phyloP scores from a whole-genome alignment of 2,113 vertebrate genomes.

The Nyctibius bracteatus region DNA sequence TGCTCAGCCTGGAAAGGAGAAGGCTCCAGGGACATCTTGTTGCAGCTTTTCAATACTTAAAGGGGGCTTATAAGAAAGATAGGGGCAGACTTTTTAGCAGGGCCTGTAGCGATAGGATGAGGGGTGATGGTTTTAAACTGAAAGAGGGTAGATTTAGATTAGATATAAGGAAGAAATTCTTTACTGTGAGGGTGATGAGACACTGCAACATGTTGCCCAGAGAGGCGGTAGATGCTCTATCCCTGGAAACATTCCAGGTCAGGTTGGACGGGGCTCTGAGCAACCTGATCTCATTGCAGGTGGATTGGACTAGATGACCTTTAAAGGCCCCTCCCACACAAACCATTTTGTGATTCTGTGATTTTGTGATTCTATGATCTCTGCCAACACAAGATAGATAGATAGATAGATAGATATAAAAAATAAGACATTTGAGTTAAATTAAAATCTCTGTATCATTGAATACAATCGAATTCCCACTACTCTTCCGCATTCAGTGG shows the following conservation, averaged over 20 bases:
- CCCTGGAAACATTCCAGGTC: neutral
- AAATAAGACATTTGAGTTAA: neutral
- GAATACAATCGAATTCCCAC: neutral
- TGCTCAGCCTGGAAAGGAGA: neutral
- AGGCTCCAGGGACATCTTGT: accelerated
- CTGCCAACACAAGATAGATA: neutral
- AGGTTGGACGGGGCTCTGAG: accelerated
- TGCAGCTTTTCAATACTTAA: neutral
- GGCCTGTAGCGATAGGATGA: neutral
- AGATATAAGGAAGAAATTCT: neutral
- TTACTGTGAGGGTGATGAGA: neutral
- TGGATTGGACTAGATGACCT: neutral
- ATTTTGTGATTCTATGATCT: neutral
- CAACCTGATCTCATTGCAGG: neutral
- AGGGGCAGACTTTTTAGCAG: too few relatives aligned
- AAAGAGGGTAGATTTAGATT: neutral
- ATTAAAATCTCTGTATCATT: neutral
- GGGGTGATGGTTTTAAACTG: neutral
- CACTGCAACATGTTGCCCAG: neutral
- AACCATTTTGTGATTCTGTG: neutral
- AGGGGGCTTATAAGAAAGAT: too few relatives aligned
- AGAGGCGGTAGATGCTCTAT: neutral
- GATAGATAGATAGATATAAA: neutral
- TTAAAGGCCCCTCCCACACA: neutral
- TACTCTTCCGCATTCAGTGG: neutral